Conservation (phyloP, 2,113 vertebrate genomes). For the Tichodroma muraria region DNA sequence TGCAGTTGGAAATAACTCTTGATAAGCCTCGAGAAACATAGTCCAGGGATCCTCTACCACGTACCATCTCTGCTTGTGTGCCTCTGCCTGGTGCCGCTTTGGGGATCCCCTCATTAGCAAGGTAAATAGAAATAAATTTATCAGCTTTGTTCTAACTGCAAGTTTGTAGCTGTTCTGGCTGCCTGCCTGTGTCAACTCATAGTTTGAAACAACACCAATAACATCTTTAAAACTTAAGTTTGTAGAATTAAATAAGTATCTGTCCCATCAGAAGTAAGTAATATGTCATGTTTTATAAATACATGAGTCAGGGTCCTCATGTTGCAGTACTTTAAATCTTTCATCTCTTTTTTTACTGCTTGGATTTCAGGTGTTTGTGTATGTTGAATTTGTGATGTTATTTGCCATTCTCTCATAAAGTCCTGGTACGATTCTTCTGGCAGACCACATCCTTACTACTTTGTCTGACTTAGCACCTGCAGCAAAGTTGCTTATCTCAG, state of each 20-base stretch:
- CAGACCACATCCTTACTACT: not conserved
- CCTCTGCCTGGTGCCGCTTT: not conserved
- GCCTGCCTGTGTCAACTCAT: not conserved
- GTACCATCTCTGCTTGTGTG: not conserved
- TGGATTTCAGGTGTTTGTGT: not conserved
- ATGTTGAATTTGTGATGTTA: not conserved
- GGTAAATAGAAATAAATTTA: not conserved
- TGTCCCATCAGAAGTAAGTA: not conserved
- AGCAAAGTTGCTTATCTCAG: not conserved
- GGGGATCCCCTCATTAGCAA: not conserved
- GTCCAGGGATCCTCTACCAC: not conserved
- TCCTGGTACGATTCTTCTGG: not conserved
- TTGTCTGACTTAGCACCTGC: not conserved
- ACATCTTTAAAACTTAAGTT: not conserved
- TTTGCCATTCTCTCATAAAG: not conserved
- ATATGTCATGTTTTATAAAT: not conserved
- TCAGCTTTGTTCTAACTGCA: not conserved
- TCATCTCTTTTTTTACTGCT: not conserved
- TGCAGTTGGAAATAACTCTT: not conserved
- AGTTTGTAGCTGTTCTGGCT: not conserved
- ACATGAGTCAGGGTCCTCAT: not conserved
- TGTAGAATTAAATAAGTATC: not conserved
- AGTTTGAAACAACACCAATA: not conserved
- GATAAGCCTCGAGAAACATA: not conserved
- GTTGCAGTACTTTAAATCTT: not conserved